Conservation (phyloP, 2,797 vertebrate species). For the Kryptopterus vitreolus region DNA sequence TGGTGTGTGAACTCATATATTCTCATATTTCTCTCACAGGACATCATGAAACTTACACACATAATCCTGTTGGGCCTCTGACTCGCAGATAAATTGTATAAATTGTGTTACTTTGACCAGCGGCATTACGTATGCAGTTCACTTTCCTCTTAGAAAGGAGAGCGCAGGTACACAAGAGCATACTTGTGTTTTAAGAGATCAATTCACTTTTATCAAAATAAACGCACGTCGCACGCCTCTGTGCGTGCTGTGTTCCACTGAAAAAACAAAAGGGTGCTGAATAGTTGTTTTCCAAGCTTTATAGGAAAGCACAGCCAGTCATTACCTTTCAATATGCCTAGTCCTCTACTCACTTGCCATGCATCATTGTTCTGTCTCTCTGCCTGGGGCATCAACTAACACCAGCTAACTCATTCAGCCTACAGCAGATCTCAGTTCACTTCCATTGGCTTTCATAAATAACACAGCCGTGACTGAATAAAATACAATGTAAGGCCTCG, state of each 20-base stretch:
- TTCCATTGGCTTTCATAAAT: conserved; percentile 22
- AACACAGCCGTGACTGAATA: background rate
- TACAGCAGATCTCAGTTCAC: background rate
- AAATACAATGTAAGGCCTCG: background rate
- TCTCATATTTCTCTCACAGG: conserved; percentile 7
- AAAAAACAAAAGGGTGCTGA: background rate
- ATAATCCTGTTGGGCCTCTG: background rate
- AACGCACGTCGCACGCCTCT: background rate
- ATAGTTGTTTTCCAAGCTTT: background rate
- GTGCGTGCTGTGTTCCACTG: background rate
- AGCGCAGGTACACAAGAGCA: background rate
- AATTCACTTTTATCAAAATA: background rate
- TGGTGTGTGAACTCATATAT: conserved; percentile 21
- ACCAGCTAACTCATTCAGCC: too few relatives aligned
- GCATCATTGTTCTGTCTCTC: background rate
- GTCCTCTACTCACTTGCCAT: background rate
- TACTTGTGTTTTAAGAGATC: conserved; percentile 6
- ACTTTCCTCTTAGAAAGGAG: background rate
- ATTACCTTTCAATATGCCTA: background rate
- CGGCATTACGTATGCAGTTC: conserved; percentile 6
- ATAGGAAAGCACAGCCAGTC: background rate
- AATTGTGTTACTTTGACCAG: conserved; percentile 1
- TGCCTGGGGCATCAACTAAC: conserved; percentile 6
- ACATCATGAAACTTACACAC: background rate
- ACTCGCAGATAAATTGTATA: conserved; percentile 8